Evolutionary conservation across 2,113 vertebrate species (phyloP).

Genomic region (Machaerirhynchus nigripectus): DNA sequence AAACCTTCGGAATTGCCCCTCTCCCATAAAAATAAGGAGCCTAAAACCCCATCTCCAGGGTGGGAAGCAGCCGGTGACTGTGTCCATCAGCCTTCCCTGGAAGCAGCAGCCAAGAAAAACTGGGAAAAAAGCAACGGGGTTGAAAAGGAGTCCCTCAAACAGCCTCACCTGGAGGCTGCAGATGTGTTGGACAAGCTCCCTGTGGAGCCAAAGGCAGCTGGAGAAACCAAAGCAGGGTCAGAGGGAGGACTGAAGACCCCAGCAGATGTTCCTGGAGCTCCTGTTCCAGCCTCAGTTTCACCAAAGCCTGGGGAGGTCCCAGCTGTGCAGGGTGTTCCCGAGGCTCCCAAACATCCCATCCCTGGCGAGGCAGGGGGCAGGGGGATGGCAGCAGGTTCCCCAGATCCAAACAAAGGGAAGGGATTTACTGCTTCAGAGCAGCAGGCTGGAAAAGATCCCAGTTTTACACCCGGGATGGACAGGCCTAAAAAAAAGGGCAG

Average conservation of each 20-base stretch:
- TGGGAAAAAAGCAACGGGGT: neutral
- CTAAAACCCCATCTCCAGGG: neutral
- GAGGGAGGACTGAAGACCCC: neutral
- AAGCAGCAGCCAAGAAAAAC: neutral
- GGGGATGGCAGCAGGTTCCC: neutral
- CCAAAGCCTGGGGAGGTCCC: neutral
- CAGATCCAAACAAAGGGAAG: neutral
- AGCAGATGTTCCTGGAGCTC: fast-evolving
- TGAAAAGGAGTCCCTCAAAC: neutral
- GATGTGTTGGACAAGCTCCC: fast-evolving
- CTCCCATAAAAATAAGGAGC: neutral
- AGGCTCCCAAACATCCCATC: neutral
- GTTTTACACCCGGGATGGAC: neutral
- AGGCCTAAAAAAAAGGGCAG: constrained; percentile 34
- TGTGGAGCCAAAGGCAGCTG: neutral
- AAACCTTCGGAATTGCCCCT: neutral
- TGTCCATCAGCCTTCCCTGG: neutral
- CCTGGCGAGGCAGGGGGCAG: neutral
- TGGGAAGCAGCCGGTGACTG: fast-evolving
- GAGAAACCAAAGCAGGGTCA: fast-evolving
- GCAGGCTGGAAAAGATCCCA: neutral
- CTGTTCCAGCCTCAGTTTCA: neutral
- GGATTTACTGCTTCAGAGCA: neutral
- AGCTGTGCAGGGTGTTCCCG: neutral
- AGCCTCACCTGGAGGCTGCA: neutral